Conservation (phyloP, 2,888 invertebrate genomes). For the Lepidocyrtoides sp. region DNA sequence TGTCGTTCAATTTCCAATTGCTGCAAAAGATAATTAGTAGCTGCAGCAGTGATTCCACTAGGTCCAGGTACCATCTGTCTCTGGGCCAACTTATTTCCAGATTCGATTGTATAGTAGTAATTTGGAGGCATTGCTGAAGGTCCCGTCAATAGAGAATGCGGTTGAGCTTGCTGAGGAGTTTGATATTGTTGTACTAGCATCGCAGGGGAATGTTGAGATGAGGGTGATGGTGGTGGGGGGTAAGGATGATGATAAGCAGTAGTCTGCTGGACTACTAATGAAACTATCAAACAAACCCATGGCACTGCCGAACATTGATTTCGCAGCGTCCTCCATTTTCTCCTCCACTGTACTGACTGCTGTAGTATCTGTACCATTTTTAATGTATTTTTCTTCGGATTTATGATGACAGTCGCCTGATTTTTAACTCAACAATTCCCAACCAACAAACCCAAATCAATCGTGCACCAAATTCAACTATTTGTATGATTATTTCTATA, state of each 20-base stretch:
- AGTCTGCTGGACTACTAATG: conserved; percentile 4
- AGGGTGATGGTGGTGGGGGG: conserved; percentile 10
- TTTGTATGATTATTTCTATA: not conserved
- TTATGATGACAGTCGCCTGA: conserved; percentile 42
- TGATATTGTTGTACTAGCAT: conserved; percentile 37
- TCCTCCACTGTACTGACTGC: conserved; percentile 36
- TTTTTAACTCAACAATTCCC: not conserved
- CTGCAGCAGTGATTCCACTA: conserved; percentile 66
- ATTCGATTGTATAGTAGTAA: conserved; percentile 60
- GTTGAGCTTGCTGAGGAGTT: conserved; percentile 42
- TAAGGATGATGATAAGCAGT: conserved; percentile 4
- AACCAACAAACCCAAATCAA: not conserved
- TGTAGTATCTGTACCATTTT: conserved; percentile 30
- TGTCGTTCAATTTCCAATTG: conserved; percentile 61
- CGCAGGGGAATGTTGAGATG: not conserved
- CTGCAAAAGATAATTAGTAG: conserved; percentile 69
- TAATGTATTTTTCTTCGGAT: conserved; percentile 21
- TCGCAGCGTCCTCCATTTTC: conserved; percentile 16
- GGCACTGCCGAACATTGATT: conserved; percentile 39
- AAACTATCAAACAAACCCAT: conserved; percentile 31
- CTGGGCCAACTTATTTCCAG: conserved; percentile 46
- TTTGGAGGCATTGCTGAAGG: conserved; percentile 62
- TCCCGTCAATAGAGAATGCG: conserved; percentile 23
- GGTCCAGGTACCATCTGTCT: conserved; percentile 40
- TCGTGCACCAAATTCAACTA: not conserved